Percentiles rank a stretch among this genome's conserved stretches.
phyloP scores from a whole-genome alignment of 2,113 vertebrate species.

The Pseudonaja textilis region DNA sequence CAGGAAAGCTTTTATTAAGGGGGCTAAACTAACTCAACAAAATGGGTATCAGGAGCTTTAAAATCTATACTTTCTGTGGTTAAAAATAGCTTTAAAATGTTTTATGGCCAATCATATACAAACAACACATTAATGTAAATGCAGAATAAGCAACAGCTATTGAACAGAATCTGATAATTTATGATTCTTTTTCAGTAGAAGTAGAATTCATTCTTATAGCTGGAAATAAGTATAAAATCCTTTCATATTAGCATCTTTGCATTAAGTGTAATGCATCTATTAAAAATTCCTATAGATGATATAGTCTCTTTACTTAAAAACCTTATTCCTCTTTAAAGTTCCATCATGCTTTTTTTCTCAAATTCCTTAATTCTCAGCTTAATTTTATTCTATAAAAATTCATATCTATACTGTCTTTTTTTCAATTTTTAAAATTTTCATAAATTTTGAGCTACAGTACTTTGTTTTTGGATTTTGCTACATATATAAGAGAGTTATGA shows the following conservation, averaged over 20 bases:
- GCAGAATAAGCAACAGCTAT: not conserved
- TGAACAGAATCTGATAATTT: not conserved
- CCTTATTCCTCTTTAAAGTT: not conserved
- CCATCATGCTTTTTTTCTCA: not conserved
- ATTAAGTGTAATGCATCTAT: not conserved
- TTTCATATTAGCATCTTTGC: not conserved
- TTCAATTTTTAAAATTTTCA: not conserved
- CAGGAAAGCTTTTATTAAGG: not conserved
- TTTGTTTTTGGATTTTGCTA: not conserved
- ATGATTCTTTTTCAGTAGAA: not conserved
- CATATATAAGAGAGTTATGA: not conserved
- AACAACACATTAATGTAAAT: not conserved
- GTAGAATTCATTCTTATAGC: not conserved
- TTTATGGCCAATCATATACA: not conserved
- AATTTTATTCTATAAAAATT: not conserved
- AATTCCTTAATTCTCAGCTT: not conserved
- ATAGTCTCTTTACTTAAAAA: not conserved
- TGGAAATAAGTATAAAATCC: not conserved
- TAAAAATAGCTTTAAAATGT: not conserved
- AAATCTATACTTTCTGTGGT: not conserved
- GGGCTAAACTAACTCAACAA: not conserved
- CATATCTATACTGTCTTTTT: not conserved
- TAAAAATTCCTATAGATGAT: not conserved
- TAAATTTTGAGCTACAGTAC: not conserved
- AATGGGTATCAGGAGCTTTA: not conserved